Conservation (phyloP, 2,113 vertebrate genomes). For the Puffinus mauretanicus region DNA sequence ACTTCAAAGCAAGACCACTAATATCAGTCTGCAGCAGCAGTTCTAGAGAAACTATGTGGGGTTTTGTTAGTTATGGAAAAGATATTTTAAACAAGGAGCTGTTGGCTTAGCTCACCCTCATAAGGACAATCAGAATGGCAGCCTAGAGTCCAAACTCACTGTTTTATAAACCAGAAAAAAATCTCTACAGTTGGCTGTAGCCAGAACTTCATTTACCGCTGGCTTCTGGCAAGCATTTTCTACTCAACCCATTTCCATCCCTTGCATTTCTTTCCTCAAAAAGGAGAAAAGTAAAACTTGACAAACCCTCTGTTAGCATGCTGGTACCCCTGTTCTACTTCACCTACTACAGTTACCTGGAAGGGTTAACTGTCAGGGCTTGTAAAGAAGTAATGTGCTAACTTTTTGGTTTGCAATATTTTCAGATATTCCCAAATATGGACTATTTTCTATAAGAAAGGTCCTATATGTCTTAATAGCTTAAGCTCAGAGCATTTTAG, state of each 20-base stretch:
- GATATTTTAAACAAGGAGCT: conserved; percentile 22
- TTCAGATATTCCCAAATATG: neutral
- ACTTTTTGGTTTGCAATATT: neutral
- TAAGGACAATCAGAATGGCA: conserved; percentile 19
- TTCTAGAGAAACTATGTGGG: neutral
- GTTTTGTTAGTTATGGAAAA: conserved; percentile 25
- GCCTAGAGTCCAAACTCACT: neutral
- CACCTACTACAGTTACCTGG: neutral
- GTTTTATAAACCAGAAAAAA: neutral
- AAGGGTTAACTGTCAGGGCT: neutral
- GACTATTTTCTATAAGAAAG: neutral
- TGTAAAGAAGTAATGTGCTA: neutral
- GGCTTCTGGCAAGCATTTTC: neutral
- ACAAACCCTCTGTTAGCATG: neutral
- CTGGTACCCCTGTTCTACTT: neutral
- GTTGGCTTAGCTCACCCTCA: neutral
- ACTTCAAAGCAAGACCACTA: conserved; percentile 57
- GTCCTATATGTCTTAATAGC: neutral
- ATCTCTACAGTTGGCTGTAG: neutral
- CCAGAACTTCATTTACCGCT: neutral
- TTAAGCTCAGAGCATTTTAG: neutral
- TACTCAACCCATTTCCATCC: neutral
- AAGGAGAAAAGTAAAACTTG: neutral
- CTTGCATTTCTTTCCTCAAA: neutral
- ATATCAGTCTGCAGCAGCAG: neutral